Evolutionary conservation across 2,113 vertebrate species (phyloP), one percentile per base, ranked within the genome.

Genomic region (Ophthalmolycus amberensis): DNA sequence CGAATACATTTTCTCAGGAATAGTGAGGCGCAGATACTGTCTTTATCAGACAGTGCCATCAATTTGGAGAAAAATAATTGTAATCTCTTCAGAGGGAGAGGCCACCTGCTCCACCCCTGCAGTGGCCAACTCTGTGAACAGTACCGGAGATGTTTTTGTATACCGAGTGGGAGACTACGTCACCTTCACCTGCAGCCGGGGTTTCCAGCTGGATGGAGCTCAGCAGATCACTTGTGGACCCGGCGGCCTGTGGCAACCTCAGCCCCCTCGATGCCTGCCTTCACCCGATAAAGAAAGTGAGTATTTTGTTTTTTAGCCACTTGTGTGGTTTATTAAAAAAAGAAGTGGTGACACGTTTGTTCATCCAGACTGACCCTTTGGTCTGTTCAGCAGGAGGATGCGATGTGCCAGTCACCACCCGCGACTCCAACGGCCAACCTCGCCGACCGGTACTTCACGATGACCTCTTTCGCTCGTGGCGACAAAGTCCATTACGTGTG

Each of bases 161-260:
- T 29, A 82, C 80, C 59, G 0, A 11, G 65, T 71, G 10, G 87
- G 89, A 34, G 79, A 90, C 12, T 10, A 7, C 1, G 0, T 93
- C 50, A 90, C 9, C 52, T 38, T 94, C 78, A 66, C 22, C 66
- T 94, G 94, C 71, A 59, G 6, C 5, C 37, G 10, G 14, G 90
- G 89, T 34, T 93, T 93, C 86, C 71, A 78, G 63, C 66, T 93
- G 63, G 60, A 72, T 0, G 94, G 92, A 56, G 59, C 81, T 22
- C 60, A 48, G 68, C 40, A 63, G 46, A 56, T 89, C 82, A 89
- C 58, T 0, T 94, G 94, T 71, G 90, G 79, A 4, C 6, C 87
- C 1, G 40, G 14, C 0, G 91, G 91, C 11, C 77, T 63, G 48
- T 94, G 94, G 94, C 65, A 87, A 34, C 82, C 91, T 34, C 9